Percentiles rank a stretch among this genome's conserved stretches.
phyloP scores from a whole-genome alignment of 2,888 invertebrate species.

The Trilocha varians region DNA sequence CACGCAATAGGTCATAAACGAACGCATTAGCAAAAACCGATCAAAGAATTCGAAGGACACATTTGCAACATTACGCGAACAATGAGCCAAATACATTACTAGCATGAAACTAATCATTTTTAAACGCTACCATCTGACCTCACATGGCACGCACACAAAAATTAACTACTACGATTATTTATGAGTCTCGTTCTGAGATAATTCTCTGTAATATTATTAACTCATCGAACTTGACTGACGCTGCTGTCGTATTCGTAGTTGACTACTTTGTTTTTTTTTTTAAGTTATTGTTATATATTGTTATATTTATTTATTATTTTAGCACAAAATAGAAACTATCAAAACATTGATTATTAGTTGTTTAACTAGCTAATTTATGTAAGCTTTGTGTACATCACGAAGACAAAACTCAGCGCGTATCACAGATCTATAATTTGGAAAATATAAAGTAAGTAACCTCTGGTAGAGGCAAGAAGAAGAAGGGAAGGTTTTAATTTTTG shows the following conservation, averaged over 20 bases:
- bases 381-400: no score
- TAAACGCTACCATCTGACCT: conserved; percentile 42
- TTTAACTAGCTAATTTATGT: no score
- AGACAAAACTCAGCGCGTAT: no score
- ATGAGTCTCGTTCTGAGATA: conserved; percentile 41
- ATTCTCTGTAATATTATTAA: conserved; percentile 50
- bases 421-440: no score
- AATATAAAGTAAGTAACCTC: no score
- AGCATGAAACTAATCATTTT: conserved; percentile 45
- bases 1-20: no score
- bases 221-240: conserved; percentile 39
- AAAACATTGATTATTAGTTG: no score
- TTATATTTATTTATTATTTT: no score
- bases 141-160: conserved; percentile 41
- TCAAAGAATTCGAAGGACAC: conserved; percentile 24
- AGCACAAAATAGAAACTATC: no score
- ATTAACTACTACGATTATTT: conserved; percentile 50
- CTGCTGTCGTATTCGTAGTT: conserved; percentile 33
- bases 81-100: conserved; percentile 53
- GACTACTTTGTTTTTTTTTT: conserved; percentile 1
- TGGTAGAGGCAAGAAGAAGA: no score
- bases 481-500: no score
- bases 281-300: no score
- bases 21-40: conserved; percentile 1
- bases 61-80: conserved; percentile 31